Evolutionary conservation across 2,888 invertebrate genomes (phyloP), one percentile per base, ranked within the genome.

Genomic region (Pheosia gnoma): DNA sequence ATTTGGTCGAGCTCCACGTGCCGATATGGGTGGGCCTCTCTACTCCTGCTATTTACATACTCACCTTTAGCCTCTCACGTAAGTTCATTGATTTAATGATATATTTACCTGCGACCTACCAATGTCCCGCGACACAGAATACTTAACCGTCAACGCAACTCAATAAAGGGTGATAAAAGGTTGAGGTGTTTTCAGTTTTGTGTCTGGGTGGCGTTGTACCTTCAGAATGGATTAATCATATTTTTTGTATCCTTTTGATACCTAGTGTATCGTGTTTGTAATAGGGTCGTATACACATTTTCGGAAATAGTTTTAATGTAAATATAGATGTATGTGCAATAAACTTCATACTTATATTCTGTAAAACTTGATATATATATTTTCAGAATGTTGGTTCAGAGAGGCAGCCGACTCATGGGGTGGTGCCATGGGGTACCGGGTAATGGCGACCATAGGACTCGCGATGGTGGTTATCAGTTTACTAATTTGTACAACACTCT

Each of bases 371-470:
- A 25, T 25, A 25, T 25, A 25, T n/a, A 10, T 10, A 47, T 43
- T 82, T 86, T 11, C 79, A 94, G 94, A 94, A 89, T 91, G 94
- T 61, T 94, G 93, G 93, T 93, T 89, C 81, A 82, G 93, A 70
- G 94, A 94, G 59, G 93, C 91, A 3, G 90, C 93, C 8, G 94
- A 94, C 61, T 91, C 93, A 0, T 93, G 93, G 93, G 92, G 93
- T 7, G 91, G 90, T 0, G 74, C 82, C 0, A 64, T 79, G 1
- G 92, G 93, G 1, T 88, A 90, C 68, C 85, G 93, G 7, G 82
- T 87, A 49, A 84, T 94, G 88, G 89, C 92, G 0, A 63, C 84
- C 4, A 37, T 85, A 3, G 94, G 94, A 3, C 78, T 94, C 3
- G 41, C 77, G 9, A 67, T 87, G 36, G 82, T 90, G 5, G 88